Conservation (phyloP, 2,888 invertebrate species). For the Ophion costatus region DNA sequence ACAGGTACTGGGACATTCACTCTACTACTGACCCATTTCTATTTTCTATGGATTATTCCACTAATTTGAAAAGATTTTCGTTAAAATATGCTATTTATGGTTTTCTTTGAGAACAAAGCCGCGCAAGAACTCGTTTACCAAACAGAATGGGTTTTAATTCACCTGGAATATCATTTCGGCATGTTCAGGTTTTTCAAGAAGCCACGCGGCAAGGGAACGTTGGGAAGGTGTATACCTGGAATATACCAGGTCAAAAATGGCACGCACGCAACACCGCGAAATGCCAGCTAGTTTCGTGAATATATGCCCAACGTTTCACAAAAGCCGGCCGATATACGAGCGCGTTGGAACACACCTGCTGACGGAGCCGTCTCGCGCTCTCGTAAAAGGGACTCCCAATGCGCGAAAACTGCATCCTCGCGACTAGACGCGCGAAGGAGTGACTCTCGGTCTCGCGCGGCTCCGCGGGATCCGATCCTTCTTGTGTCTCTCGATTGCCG, state of each 20-base stretch:
- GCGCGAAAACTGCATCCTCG: constrained; percentile 45
- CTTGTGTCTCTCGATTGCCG: constrained; percentile 49
- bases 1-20: no score
- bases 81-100: neutral
- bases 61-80: neutral
- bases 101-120: neutral
- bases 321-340: constrained; percentile 17
- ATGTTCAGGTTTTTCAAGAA: neutral
- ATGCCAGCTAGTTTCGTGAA: constrained; percentile 70
- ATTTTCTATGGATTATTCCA: no score
- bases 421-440: constrained; percentile 39
- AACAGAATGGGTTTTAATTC: neutral
- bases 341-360: constrained; percentile 51
- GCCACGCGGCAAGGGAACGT: neutral
- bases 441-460: constrained; percentile 28
- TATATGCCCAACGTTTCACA: constrained; percentile 38
- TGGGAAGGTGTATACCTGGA: constrained; percentile 16
- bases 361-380: constrained; percentile 44
- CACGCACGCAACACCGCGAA: constrained; percentile 68
- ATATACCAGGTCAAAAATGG: constrained; percentile 65
- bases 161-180: neutral
- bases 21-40: no score
- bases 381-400: constrained; percentile 47
- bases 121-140: neutral
- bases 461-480: neutral